A percentile compares a stretch with the other conserved stretches of the same genome.
phyloP scores from a whole-genome alignment of 2,113 vertebrate species.

The Catharus bicknelli region DNA sequence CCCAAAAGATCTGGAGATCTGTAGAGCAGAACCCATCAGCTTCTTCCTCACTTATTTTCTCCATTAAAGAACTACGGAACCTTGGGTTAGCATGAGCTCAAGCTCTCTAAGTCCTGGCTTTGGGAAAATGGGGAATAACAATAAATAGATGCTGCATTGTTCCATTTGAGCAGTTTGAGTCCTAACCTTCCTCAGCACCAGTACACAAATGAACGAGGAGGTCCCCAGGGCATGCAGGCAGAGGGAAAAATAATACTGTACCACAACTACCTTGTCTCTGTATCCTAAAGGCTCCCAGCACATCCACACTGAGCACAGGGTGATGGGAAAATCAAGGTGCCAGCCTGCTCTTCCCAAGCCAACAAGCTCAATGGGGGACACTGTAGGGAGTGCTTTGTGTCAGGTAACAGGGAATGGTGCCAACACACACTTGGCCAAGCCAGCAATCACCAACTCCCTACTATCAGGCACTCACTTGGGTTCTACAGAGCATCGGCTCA shows the following conservation, averaged over 20 bases:
- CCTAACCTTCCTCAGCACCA: conserved; percentile 55
- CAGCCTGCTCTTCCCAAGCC: conserved; percentile 8
- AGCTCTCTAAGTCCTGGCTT: conserved; percentile 28
- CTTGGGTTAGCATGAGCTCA: conserved; percentile 8
- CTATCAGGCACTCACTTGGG: rapidly evolving
- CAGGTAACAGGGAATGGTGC: neutral
- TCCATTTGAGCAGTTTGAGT: conserved; percentile 20
- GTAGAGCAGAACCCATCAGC: neutral
- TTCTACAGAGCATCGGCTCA: neutral
- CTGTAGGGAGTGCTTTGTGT: neutral
- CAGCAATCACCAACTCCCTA: neutral
- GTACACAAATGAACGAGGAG: conserved; percentile 22
- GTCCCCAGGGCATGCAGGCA: conserved; percentile 21
- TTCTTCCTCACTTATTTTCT: conserved; percentile 7
- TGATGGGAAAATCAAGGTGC: neutral
- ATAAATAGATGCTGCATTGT: conserved; percentile 41
- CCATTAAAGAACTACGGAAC: neutral
- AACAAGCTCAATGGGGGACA: neutral
- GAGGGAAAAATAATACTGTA: conserved; percentile 63
- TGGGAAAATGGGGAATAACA: neutral
- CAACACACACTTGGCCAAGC: neutral
- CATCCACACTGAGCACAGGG: neutral
- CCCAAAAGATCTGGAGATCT: conserved; percentile 38
- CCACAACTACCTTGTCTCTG: conserved; percentile 7
- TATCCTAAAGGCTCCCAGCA: neutral